Evolutionary conservation across 1,140 invertebrate genomes (phyloP).

Genomic region (Nomia melanderi): DNA sequence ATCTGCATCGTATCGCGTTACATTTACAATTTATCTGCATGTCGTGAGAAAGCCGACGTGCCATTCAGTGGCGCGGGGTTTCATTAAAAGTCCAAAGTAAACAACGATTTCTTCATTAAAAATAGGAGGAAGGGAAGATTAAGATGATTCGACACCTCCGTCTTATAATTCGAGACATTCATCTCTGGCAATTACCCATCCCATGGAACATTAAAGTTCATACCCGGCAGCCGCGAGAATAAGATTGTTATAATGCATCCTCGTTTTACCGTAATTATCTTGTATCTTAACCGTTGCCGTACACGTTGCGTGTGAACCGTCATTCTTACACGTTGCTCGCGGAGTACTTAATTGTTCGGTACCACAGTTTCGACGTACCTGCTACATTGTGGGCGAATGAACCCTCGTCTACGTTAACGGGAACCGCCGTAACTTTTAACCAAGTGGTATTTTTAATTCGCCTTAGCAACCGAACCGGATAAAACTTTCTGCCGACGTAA

Average conservation of each 20-base stretch:
- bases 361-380: constrained; percentile 1
- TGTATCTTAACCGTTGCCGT: constrained; percentile 12
- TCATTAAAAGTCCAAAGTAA: too few species aligned
- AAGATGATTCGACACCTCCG: neutral
- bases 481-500: constrained; percentile 11
- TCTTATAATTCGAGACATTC: neutral
- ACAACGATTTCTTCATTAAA: too few species aligned
- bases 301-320: constrained; percentile 4
- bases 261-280: constrained; percentile 5
- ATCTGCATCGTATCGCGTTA: too few species aligned
- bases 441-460: constrained; percentile 32
- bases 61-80: too few species aligned
- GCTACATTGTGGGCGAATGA: neutral
- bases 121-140: too few species aligned
- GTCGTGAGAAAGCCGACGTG: too few species aligned
- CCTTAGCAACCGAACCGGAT: neutral
- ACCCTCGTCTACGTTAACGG: neutral
- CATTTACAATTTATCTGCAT: too few species aligned
- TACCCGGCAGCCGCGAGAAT: neutral
- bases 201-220: neutral
- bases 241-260: constrained; percentile 3
- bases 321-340: neutral
- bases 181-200: neutral
- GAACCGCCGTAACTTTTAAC: neutral
- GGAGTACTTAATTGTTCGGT: neutral